These are phyloP conservation scores for Sebastes steindachneri DNA, from an alignment of 2,797 vertebrate genomes.

Conservation along the genomic window DNA sequence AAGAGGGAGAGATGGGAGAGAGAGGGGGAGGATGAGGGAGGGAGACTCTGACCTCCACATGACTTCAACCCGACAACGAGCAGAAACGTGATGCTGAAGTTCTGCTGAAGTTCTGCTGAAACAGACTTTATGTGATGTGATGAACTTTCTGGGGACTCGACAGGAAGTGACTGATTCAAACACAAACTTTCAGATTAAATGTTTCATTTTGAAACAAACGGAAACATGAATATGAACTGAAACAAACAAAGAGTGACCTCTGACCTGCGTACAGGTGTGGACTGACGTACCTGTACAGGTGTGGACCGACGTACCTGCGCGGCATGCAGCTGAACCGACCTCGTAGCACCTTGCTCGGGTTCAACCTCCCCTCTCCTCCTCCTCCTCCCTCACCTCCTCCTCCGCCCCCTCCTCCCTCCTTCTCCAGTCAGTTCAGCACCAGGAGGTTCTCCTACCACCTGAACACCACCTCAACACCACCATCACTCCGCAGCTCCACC, in stretches of 20 bases:
- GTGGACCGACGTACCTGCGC: constrained; percentile 28
- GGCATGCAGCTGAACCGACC: constrained; percentile 79
- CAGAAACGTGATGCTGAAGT: neutral
- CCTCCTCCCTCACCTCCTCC: constrained; percentile 43
- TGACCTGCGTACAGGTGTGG: neutral
- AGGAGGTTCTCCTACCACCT: constrained; percentile 85
- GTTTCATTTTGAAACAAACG: neutral
- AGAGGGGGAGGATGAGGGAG: constrained; percentile 34
- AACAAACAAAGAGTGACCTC: neutral
- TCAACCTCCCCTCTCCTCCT: constrained; percentile 42
- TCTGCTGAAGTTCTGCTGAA: neutral
- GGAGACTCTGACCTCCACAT: constrained; percentile 16
- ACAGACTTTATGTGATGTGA: neutral
- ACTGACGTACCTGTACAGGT: constrained; percentile 33
- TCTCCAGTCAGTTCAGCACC: constrained; percentile 80
- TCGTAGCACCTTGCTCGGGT: constrained; percentile 60
- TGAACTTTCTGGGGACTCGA: neutral
- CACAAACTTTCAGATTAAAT: neutral
- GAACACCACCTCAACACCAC: constrained; percentile 11
- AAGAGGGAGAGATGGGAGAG: constrained; percentile 8
- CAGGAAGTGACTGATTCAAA: neutral
- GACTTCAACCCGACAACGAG: neutral
- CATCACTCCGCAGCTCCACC: constrained; percentile 34
- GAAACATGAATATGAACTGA: neutral
- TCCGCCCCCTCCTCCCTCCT: constrained; percentile 59